Percentiles rank a stretch among this genome's conserved stretches.
phyloP scores from a whole-genome alignment of 2,888 invertebrate genomes.

The Apeira syringaria region DNA sequence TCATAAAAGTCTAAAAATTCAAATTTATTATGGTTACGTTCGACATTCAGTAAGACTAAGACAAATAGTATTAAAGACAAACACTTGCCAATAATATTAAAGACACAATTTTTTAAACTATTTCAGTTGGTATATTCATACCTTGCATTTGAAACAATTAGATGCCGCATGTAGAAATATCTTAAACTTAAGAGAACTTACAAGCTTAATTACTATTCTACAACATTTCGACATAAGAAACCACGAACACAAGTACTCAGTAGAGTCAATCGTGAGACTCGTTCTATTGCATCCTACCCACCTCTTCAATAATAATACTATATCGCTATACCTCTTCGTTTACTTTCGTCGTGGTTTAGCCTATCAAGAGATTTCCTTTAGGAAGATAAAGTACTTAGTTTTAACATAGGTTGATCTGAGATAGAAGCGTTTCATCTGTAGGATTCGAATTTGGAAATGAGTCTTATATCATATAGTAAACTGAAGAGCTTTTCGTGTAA shows the following conservation, averaged over 20 bases:
- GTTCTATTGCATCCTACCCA: slow-evolving; percentile 24
- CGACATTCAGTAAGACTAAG: too few species aligned
- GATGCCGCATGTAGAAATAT: neutral
- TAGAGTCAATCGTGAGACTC: slow-evolving; percentile 41
- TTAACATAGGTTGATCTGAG: neutral
- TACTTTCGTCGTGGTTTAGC: too few species aligned
- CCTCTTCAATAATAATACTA: slow-evolving; percentile 5
- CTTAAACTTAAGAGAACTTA: slow-evolving; percentile 11
- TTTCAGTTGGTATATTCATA: too few species aligned
- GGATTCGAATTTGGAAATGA: too few species aligned
- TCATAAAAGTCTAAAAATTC: too few species aligned
- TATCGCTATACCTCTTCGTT: neutral
- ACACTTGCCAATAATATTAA: too few species aligned
- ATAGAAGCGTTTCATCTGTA: too few species aligned
- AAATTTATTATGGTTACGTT: too few species aligned
- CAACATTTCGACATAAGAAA: slow-evolving; percentile 29
- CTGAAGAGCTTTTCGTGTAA: too few species aligned
- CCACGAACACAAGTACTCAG: slow-evolving; percentile 23
- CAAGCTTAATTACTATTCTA: slow-evolving; percentile 14
- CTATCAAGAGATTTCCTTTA: neutral
- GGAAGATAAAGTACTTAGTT: slow-evolving; percentile 5
- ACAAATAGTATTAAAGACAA: too few species aligned
- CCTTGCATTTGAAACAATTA: neutral
- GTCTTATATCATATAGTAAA: too few species aligned
- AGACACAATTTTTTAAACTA: too few species aligned